Evolutionary conservation across 2,888 invertebrate genomes (phyloP), one percentile per base, ranked within the genome.

Genomic region (Ornithoptera alexandrae): DNA sequence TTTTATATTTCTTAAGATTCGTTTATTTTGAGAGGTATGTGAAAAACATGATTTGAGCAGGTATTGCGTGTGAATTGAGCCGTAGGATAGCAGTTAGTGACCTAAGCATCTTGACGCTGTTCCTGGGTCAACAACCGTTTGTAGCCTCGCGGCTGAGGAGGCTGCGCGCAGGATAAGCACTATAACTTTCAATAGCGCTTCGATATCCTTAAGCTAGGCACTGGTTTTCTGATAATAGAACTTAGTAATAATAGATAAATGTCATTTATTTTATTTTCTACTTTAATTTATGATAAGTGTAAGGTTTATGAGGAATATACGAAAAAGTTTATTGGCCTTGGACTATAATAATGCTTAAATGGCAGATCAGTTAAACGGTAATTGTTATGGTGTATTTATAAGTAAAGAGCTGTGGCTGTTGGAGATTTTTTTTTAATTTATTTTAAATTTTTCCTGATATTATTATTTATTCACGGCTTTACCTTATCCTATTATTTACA

Each of bases 91-190:
- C 62, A 66, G 69, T 66, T 69, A 65, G 62, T 66, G 50, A 69
- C 58, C 69, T 69, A 62, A 62, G 69, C 30, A 69, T 69, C 69
- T 62, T 62, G 36, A 39, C 62, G 62, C 58, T 69, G 69, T 69
- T 69, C 69, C 69, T 69, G 69, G 69, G 69, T 69, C 69, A 66
- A 66, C 66, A 66, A 69, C 62, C 69, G 62, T n/a, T 42, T 62
- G 50, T 64, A 64, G 64, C 68, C 63, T 39, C 59, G 18, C 15
- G 6, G 60, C 36, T 24, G 46, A 10, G 50, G 68, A 22, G 63
- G 22, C 24, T 50, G n/a, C 53, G 50, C n/a, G 53, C 53, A 67
- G 60, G 53, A 53, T 53, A 56, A 58, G 53, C 39, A 42, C 39
- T 36, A 60, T 68, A 68, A 68, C 60, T 64, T 68, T 64, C 60